phyloP scores from a whole-genome alignment of 2,888 invertebrate genomes.

The Lysandra coridon region DNA sequence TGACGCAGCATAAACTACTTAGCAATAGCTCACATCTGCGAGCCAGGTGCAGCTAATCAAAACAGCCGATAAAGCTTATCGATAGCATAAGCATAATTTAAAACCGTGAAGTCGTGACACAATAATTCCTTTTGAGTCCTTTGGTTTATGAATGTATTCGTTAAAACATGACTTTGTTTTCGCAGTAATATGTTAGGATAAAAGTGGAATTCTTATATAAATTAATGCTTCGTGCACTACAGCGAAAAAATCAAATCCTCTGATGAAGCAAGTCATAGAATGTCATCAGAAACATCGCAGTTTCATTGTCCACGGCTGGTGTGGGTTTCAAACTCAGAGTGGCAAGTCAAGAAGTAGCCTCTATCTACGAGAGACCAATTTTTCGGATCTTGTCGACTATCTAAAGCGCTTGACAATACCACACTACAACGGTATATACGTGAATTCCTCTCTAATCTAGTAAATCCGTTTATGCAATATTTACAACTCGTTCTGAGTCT shows the following conservation, averaged over 20 bases:
- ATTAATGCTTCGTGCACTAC: too few relatives aligned
- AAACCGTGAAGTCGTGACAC: conserved; percentile 20
- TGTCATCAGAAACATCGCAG: too few relatives aligned
- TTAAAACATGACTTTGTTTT: neutral
- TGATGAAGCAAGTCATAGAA: too few relatives aligned
- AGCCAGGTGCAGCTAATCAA: conserved; percentile 61
- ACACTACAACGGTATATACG: neutral
- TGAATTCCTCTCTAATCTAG: neutral
- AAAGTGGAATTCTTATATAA: too few relatives aligned
- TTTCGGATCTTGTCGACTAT: neutral
- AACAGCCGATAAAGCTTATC: conserved; percentile 40
- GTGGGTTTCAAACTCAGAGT: neutral
- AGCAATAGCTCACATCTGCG: conserved; percentile 54
- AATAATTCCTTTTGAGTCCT: neutral
- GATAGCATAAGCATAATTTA: conserved; percentile 28
- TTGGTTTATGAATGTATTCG: neutral
- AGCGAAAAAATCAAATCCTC: too few relatives aligned
- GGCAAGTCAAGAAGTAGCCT: too few relatives aligned
- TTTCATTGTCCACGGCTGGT: too few relatives aligned
- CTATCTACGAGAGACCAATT: too few relatives aligned
- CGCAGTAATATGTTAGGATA: neutral
- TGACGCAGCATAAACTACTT: conserved; percentile 57
- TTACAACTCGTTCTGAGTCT: conserved; percentile 9
- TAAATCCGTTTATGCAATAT: conserved; percentile 6
- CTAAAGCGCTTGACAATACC: neutral